A percentile compares a stretch with the other conserved stretches of the same genome.
Conservation (phyloP, 2,888 invertebrate genomes). For the Pseudoips prasinana region DNA sequence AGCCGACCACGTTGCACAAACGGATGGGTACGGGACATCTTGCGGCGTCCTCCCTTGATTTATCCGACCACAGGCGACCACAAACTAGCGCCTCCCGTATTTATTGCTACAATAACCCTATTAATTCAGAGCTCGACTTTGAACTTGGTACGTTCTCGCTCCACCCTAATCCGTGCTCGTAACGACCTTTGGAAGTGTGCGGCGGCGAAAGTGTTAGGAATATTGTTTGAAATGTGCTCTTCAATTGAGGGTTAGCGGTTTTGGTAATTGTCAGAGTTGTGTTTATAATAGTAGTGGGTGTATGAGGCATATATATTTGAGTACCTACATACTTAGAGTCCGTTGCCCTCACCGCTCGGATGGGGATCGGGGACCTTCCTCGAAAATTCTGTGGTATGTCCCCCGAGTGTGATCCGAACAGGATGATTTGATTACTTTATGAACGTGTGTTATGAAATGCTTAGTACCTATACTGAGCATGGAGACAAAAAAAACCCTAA, state of each 20-base stretch:
- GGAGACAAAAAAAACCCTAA: no score
- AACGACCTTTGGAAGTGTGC: constrained; percentile 40
- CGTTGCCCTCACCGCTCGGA: no score
- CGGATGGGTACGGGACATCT: constrained; percentile 51
- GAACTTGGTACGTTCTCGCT: constrained; percentile 45
- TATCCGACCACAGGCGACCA: constrained; percentile 69
- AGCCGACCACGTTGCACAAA: no score
- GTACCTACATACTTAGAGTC: no score
- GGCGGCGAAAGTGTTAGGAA: constrained; percentile 41
- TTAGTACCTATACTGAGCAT: no score
- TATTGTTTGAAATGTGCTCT: constrained; percentile 37
- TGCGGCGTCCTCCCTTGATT: constrained; percentile 69
- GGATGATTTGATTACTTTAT: no score
- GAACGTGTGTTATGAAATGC: no score
- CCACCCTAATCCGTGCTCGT: constrained; percentile 46
- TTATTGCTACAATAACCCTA: constrained; percentile 80
- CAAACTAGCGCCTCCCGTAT: constrained; percentile 74
- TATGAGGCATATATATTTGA: no score
- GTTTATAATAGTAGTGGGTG: constrained; percentile 6
- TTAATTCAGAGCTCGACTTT: constrained; percentile 73
- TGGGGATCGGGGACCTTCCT: no score
- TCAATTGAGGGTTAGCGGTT: constrained; percentile 33
- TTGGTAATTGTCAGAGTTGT: constrained; percentile 12
- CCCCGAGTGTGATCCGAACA: no score
- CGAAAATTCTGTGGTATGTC: no score